These are phyloP conservation scores for Aphidius gifuensis DNA, from an alignment of 1,140 invertebrate species.

Conservation along the genomic window DNA sequence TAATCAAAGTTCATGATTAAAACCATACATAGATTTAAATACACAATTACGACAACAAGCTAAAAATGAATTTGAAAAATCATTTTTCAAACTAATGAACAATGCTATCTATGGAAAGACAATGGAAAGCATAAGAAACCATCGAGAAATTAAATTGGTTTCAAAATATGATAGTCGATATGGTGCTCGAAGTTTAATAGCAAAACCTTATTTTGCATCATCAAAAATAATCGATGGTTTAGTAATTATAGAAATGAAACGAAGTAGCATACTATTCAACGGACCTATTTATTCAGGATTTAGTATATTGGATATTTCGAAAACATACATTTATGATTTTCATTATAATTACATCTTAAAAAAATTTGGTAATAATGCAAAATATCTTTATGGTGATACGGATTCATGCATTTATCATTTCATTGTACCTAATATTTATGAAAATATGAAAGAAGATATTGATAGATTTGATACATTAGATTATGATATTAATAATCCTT, in stretches of 20 bases:
- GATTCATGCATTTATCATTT: conserved; percentile 33
- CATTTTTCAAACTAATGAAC: background rate
- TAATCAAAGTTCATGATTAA: background rate
- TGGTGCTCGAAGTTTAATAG: background rate
- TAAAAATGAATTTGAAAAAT: conserved; percentile 8
- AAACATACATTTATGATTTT: too few relatives aligned
- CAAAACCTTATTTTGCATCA: too few relatives aligned
- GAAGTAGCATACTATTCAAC: too few relatives aligned
- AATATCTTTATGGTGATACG: conserved; percentile 36
- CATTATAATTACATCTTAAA: too few relatives aligned
- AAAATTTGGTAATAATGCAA: conserved; percentile 10
- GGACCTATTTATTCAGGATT: too few relatives aligned
- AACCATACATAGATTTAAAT: conserved; percentile 12
- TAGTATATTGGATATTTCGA: too few relatives aligned
- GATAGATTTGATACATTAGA: conserved; percentile 36
- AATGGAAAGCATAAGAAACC: background rate
- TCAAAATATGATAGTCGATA: background rate
- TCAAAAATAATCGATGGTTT: too few relatives aligned
- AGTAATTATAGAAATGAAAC: too few relatives aligned
- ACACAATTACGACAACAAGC: background rate
- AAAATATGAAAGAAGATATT: background rate
- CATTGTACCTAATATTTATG: conserved; percentile 1
- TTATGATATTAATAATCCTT: conserved; percentile 35
- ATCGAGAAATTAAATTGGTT: background rate
- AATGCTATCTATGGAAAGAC: background rate